Percentiles rank a stretch among this genome's conserved stretches.
Conservation (phyloP, 2,888 invertebrate genomes). For the Sepioteuthis lessoniana region DNA sequence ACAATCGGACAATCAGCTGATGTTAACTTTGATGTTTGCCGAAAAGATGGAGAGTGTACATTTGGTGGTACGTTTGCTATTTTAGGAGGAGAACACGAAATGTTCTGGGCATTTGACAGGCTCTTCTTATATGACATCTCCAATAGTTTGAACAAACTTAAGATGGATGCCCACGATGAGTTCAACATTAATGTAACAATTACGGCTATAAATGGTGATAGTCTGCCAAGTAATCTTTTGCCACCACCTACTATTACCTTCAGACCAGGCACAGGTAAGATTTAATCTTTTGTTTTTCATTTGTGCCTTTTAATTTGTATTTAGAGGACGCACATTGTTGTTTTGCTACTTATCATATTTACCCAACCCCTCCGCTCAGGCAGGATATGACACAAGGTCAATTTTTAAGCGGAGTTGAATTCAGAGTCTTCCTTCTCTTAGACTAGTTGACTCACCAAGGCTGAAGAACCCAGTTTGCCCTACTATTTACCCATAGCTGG, state of each 20-base stretch:
- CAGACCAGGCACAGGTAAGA: constrained; percentile 49
- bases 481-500: too few relatives aligned
- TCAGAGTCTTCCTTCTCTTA: too few relatives aligned
- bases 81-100: constrained; percentile 51
- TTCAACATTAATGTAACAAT: constrained; percentile 52
- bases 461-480: too few relatives aligned
- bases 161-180: constrained; percentile 51
- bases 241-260: constrained; percentile 52
- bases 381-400: too few relatives aligned
- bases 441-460: too few relatives aligned
- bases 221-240: constrained; percentile 51
- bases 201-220: constrained; percentile 51
- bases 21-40: constrained; percentile 49
- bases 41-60: neutral
- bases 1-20: constrained; percentile 49
- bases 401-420: too few relatives aligned
- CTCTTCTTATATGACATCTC: constrained; percentile 52
- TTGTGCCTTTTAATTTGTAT: neutral
- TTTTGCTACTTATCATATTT: too few relatives aligned
- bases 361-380: too few relatives aligned
- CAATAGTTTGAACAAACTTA: constrained; percentile 52
- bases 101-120: constrained; percentile 53
- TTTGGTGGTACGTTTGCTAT: constrained; percentile 50
- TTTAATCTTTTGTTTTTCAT: neutral
- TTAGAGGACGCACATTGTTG: too few relatives aligned